Evolutionary conservation across 2,113 vertebrate species (phyloP).

Genomic region (Aegotheles bennettii): DNA sequence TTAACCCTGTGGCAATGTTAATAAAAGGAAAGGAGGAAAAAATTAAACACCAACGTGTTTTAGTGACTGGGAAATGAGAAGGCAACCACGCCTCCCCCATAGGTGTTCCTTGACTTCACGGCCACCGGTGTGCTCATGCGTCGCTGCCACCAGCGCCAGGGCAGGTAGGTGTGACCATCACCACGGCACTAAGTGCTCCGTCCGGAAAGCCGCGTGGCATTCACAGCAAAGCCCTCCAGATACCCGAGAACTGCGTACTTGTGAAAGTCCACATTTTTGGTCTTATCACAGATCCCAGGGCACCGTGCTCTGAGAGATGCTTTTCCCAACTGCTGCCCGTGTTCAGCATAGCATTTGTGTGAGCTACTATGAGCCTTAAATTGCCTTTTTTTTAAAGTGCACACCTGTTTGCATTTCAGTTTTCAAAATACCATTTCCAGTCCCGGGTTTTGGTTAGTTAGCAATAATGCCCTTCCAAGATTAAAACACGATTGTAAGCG

Average conservation of each 20-base stretch:
- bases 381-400: fast-evolving
- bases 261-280: not conserved
- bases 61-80: not conserved
- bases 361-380: not conserved
- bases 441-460: not conserved
- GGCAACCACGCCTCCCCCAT: not conserved
- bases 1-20: not conserved
- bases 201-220: not conserved
- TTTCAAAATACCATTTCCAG: not conserved
- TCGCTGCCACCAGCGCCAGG: not conserved
- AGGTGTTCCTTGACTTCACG: not conserved
- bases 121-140: not conserved
- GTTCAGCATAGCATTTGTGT: not conserved
- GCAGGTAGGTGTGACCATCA: not conserved
- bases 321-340: not conserved
- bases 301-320: not conserved
- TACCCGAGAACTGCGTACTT: not conserved
- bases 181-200: not conserved
- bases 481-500: fast-evolving
- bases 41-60: not conserved
- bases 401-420: not conserved
- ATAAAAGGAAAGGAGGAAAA: not conserved
- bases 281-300: not conserved
- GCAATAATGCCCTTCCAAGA: not conserved
- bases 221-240: not conserved